Conservation (phyloP, 1,140 invertebrate species). For the Atopsyche davidsoni region DNA sequence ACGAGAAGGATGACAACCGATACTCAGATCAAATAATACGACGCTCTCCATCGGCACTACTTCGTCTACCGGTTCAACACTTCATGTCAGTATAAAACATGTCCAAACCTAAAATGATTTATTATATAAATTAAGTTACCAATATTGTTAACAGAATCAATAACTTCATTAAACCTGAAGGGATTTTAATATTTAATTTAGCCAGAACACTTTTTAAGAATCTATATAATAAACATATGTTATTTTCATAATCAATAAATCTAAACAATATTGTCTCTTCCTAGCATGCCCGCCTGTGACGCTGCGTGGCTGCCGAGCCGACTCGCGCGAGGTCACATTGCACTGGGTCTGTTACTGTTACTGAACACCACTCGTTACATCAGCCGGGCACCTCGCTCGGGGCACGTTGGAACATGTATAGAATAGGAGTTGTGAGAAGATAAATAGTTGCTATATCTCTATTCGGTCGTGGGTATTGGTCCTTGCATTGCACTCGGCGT, state of each 20-base stretch:
- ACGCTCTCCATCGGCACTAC: not conserved
- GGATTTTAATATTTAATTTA: slow-evolving; percentile 28
- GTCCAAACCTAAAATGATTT: slow-evolving; percentile 26
- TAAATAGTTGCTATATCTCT: slow-evolving; percentile 22
- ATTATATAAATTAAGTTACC: slow-evolving; percentile 21
- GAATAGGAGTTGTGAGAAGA: slow-evolving; percentile 13
- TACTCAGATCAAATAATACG: not conserved
- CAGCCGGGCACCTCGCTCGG: not conserved
- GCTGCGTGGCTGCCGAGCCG: slow-evolving; percentile 8
- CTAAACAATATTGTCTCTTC: slow-evolving; percentile 31
- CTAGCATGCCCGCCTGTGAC: slow-evolving; percentile 17
- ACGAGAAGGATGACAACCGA: slow-evolving; percentile 2
- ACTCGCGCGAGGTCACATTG: not conserved
- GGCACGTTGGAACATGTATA: slow-evolving; percentile 18
- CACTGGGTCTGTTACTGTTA: no score
- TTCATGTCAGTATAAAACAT: slow-evolving; percentile 23
- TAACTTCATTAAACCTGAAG: slow-evolving; percentile 24
- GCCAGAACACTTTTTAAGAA: slow-evolving; percentile 31
- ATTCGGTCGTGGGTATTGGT: slow-evolving; percentile 48
- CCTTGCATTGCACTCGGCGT: slow-evolving; percentile 48
- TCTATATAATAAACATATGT: slow-evolving; percentile 32
- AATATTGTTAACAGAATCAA: slow-evolving; percentile 23
- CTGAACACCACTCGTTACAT: no score
- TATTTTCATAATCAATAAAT: slow-evolving; percentile 30
- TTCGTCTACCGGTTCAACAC: slow-evolving; percentile 16